Percentiles rank a stretch among this genome's conserved stretches.
Evolutionary conservation across 2,113 vertebrate species (phyloP).

Genomic region (Gorilla gorilla): DNA sequence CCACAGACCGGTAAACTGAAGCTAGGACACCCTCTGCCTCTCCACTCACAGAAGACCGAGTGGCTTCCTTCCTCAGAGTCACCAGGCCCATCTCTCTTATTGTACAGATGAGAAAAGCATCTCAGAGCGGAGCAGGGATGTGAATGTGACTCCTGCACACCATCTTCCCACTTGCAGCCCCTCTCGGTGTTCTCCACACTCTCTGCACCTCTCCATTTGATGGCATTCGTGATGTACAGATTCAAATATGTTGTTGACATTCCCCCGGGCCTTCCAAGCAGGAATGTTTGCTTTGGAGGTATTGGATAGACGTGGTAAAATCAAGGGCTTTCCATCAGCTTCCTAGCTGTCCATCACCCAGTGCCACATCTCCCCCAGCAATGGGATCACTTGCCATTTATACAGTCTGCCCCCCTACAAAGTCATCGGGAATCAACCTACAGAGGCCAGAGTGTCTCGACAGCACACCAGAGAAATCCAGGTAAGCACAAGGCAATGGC

Average conservation of each 20-base stretch:
- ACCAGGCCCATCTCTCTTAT: background rate
- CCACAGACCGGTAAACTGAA: background rate
- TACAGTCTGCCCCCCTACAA: background rate
- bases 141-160: too few relatives aligned
- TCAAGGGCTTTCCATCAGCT: background rate
- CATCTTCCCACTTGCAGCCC: background rate
- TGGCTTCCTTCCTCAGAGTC: background rate
- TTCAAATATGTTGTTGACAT: background rate
- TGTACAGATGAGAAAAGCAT: background rate
- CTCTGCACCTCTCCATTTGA: background rate
- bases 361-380: background rate
- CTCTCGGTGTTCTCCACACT: background rate
- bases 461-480: background rate
- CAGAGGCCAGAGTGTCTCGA: background rate
- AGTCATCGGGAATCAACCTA: background rate
- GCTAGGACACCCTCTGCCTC: background rate
- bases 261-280: background rate
- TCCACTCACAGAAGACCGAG: background rate
- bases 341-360: background rate
- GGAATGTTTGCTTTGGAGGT: constrained; percentile 35
- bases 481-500: background rate
- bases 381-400: background rate
- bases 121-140: background rate
- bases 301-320: background rate
- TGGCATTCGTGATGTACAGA: background rate